These are phyloP conservation scores for Auanema sp. DNA, from an alignment of 2,888 invertebrate species.

Conservation along the genomic window DNA sequence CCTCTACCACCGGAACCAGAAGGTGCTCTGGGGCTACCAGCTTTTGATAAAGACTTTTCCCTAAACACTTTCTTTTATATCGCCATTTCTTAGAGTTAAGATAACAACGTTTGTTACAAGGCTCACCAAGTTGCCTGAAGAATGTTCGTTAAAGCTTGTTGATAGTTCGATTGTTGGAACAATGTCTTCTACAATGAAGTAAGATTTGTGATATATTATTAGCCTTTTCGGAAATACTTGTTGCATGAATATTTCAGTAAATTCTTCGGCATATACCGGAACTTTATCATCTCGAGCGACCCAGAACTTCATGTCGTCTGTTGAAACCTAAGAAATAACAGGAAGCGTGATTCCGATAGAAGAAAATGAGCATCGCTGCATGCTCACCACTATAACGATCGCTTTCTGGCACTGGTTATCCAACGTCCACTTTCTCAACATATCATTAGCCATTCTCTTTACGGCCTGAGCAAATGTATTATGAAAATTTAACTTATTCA, in stretches of 20 bases:
- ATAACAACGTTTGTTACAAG: neutral
- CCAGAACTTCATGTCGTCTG: conserved; percentile 60
- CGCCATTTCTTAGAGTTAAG: too few species aligned
- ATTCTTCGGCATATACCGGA: conserved; percentile 57
- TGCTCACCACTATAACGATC: conserved; percentile 40
- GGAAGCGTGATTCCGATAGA: neutral
- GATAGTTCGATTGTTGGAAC: conserved; percentile 49
- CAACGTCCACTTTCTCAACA: conserved; percentile 52
- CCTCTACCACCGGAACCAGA: conserved; percentile 25
- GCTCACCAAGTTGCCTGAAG: conserved; percentile 39
- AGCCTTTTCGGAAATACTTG: conserved; percentile 28
- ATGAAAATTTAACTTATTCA: neutral
- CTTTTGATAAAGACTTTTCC: conserved; percentile 52
- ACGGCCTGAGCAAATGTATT: conserved; percentile 51
- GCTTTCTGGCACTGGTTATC: conserved; percentile 59
- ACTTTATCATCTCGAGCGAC: conserved; percentile 55
- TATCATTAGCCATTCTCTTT: conserved; percentile 55
- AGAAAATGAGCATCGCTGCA: neutral
- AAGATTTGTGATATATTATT: neutral
- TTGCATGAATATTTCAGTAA: conserved; percentile 51
- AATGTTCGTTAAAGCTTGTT: conserved; percentile 51
- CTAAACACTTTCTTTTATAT: conserved; percentile 15
- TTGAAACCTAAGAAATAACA: conserved; percentile 32
- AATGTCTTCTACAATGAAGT: conserved; percentile 37
- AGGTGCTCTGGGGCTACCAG: conserved; percentile 34